Evolutionary conservation across 2,113 vertebrate species (phyloP).

Genomic region (Etheostoma cragini): DNA sequence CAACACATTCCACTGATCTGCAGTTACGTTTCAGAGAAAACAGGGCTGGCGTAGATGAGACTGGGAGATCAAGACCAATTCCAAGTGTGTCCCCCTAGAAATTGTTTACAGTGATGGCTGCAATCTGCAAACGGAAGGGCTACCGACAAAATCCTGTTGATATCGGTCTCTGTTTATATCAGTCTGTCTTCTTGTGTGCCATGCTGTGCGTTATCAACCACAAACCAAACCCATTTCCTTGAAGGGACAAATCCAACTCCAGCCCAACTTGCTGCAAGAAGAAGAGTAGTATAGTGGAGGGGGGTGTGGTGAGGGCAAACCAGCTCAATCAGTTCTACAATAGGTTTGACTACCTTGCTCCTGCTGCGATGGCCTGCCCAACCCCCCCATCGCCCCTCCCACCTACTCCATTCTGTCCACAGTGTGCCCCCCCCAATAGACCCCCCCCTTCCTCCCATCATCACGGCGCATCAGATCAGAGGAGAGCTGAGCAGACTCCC

Average conservation of each 20-base stretch:
- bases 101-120: constrained; percentile 63
- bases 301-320: no score
- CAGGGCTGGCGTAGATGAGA: not conserved
- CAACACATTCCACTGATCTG: constrained; percentile 34
- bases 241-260: constrained; percentile 23
- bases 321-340: no score
- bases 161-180: constrained; percentile 13
- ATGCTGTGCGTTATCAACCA: constrained; percentile 34
- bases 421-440: no score
- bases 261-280: not conserved
- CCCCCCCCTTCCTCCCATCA: no score
- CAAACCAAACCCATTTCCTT: constrained; percentile 66
- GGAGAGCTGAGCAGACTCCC: no score
- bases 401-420: no score
- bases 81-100: constrained; percentile 15
- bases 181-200: constrained; percentile 22
- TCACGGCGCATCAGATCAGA: no score
- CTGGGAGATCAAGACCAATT: constrained; percentile 3
- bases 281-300: no score
- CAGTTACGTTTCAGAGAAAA: constrained; percentile 8
- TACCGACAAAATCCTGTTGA: constrained; percentile 33
- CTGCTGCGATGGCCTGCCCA: no score
- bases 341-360: no score
- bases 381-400: no score
- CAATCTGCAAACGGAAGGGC: constrained; percentile 63